Evolutionary conservation across 30 jellyfish, hydroid and myxozoan genomes (phyloP).

Genomic region (Hydractinia echinata): DNA sequence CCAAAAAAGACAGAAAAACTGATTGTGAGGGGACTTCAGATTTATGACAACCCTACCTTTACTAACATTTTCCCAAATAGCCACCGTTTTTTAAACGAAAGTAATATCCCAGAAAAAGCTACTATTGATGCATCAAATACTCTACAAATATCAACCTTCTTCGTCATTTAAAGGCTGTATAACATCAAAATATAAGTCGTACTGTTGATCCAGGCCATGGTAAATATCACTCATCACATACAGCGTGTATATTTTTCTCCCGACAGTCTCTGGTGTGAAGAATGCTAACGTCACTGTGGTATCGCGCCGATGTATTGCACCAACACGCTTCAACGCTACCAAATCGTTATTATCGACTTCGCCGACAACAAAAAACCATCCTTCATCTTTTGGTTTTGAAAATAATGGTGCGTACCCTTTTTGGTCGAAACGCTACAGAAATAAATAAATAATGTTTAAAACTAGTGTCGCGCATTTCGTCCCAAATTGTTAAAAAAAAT

Average conservation of each 20-base stretch:
- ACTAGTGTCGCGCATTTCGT: too few species aligned
- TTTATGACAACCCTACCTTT: too few species aligned
- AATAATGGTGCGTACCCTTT: slow-evolving; percentile 73
- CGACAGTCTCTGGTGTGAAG: slow-evolving; percentile 54
- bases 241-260: slow-evolving; percentile 59
- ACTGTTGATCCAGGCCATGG: slow-evolving; percentile 94
- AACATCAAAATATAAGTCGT: slow-evolving; percentile 66
- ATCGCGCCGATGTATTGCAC: slow-evolving; percentile 33
- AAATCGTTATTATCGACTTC: slow-evolving; percentile 67
- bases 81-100: too few species aligned
- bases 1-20: too few species aligned
- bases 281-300: slow-evolving; percentile 66
- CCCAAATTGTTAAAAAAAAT: too few species aligned
- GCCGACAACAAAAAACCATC: slow-evolving; percentile 88
- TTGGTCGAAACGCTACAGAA: slow-evolving; percentile 46
- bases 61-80: too few species aligned
- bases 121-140: too few species aligned
- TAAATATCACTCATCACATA: slow-evolving; percentile 80
- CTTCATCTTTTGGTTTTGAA: slow-evolving; percentile 84
- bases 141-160: too few species aligned
- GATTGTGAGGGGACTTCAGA: too few species aligned
- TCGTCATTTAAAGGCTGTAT: neutral
- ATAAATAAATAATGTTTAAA: neutral
- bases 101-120: too few species aligned
- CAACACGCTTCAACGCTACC: slow-evolving; percentile 79